Evolutionary conservation across 2,888 invertebrate species (phyloP).

Genomic region (Oscheius sp.): DNA sequence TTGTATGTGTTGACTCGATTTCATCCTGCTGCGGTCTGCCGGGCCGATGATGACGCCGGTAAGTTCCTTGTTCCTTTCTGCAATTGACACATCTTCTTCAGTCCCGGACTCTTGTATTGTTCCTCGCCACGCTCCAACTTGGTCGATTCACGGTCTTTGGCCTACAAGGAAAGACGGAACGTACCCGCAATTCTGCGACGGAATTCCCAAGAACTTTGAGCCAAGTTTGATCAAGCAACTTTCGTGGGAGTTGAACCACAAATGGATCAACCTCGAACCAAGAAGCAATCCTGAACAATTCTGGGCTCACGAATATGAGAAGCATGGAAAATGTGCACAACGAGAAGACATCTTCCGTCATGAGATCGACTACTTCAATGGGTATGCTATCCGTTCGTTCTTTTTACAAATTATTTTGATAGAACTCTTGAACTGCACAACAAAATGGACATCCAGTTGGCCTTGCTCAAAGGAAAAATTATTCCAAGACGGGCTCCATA

Average conservation of each 20-base stretch:
- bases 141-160: constrained; percentile 62
- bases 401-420: background rate
- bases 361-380: constrained; percentile 51
- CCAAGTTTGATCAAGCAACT: constrained; percentile 46
- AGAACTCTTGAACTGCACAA: constrained; percentile 26
- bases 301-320: constrained; percentile 64
- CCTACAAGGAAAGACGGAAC: constrained; percentile 53
- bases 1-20: constrained; percentile 54
- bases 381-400: constrained; percentile 31
- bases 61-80: background rate
- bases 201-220: constrained; percentile 48
- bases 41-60: constrained; percentile 54
- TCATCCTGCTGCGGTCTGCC: constrained; percentile 56
- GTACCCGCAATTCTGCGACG: constrained; percentile 54
- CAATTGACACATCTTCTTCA: background rate
- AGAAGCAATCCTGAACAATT: constrained; percentile 43
- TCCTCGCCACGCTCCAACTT: constrained; percentile 46
- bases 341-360: constrained; percentile 40
- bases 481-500: constrained; percentile 17
- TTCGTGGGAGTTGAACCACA: constrained; percentile 38
- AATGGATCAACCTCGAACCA: constrained; percentile 56
- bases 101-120: constrained; percentile 57
- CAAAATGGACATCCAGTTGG: constrained; percentile 12
- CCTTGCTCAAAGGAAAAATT: constrained; percentile 15
- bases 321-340: constrained; percentile 61